Evolutionary conservation across 2,797 vertebrate species (phyloP).

Genomic region (Apogon hyalosoma): DNA sequence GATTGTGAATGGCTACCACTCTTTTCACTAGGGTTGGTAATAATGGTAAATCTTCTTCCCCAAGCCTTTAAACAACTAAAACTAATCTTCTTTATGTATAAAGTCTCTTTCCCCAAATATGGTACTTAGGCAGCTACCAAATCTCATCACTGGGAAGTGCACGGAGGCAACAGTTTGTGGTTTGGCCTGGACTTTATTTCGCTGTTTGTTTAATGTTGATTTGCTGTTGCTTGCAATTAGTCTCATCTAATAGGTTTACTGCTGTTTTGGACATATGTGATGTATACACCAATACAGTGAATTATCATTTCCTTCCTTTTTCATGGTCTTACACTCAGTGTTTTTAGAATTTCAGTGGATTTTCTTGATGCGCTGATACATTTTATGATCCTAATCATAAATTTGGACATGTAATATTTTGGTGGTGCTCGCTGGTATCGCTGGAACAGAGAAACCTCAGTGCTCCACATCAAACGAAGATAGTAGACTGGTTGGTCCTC

Average conservation of each 20-base stretch:
- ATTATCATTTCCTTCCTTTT: background rate
- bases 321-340: background rate
- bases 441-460: constrained; percentile 80
- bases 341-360: background rate
- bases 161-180: constrained; percentile 51
- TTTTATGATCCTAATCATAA: constrained; percentile 10
- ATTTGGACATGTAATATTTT: constrained; percentile 47
- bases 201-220: constrained; percentile 23
- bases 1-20: constrained; percentile 62
- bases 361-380: background rate
- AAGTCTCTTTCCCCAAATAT: constrained; percentile 75
- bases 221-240: constrained; percentile 6
- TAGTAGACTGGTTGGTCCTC: constrained; percentile 72
- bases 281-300: background rate
- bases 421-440: constrained; percentile 30
- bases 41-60: constrained; percentile 82
- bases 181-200: constrained; percentile 28
- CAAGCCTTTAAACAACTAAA: constrained; percentile 82
- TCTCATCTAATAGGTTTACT: too few relatives aligned
- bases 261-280: too few relatives aligned
- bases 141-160: constrained; percentile 58
- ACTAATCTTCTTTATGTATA: constrained; percentile 89
- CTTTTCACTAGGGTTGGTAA: constrained; percentile 80
- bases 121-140: constrained; percentile 64
- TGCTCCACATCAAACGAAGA: constrained; percentile 81